Conservation (phyloP, 2,888 invertebrate genomes). For the Pterobdella sp. region DNA sequence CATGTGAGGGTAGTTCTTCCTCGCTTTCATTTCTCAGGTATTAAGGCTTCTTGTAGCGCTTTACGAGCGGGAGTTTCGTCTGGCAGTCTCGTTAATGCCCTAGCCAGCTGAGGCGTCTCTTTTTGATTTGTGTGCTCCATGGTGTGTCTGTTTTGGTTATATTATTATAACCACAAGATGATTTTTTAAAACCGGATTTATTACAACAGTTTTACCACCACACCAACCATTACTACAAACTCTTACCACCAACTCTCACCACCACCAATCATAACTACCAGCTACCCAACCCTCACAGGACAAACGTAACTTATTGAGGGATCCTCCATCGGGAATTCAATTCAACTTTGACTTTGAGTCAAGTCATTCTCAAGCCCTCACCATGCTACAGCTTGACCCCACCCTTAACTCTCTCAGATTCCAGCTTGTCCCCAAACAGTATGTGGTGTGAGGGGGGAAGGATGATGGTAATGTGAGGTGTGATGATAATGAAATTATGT, state of each 20-base stretch:
- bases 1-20: no score
- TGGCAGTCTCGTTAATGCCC: no score
- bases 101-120: no score
- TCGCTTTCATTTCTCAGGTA: no score
- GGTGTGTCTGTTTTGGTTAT: no score
- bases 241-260: not conserved
- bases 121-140: no score
- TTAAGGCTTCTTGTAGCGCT: no score
- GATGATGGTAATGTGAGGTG: no score
- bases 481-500: no score
- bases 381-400: constrained; percentile 86
- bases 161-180: no score
- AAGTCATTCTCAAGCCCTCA: constrained; percentile 83
- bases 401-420: constrained; percentile 97
- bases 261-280: not conserved
- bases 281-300: constrained; percentile 60
- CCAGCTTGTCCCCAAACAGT: constrained; percentile 98
- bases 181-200: not conserved
- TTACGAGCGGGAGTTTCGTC: no score
- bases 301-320: constrained; percentile 90
- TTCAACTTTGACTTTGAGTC: constrained; percentile 89
- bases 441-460: no score
- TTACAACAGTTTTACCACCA: not conserved
- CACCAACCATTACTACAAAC: not conserved
- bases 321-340: constrained; percentile 75